Percentiles rank a stretch among this genome's conserved stretches.
Evolutionary conservation across 2,797 vertebrate genomes (phyloP).

Genomic region (Meda fulgida): DNA sequence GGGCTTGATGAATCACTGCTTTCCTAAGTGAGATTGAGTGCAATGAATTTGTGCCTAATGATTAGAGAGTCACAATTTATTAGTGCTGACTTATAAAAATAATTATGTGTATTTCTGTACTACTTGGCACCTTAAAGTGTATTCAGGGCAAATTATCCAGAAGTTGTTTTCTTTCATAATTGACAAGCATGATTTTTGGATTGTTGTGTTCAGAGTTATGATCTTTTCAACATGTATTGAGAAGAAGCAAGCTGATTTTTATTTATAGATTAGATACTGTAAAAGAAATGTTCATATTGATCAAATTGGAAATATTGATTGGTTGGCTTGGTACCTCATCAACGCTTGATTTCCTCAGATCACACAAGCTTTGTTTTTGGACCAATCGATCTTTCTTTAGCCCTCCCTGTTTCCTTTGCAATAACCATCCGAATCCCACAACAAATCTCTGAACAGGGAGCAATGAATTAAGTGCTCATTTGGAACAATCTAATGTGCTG

Average conservation of each 20-base stretch:
- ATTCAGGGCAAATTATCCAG: slow-evolving; percentile 25
- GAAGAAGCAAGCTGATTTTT: slow-evolving; percentile 47
- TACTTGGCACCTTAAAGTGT: neutral
- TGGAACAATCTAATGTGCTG: slow-evolving; percentile 83
- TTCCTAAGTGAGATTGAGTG: slow-evolving; percentile 22
- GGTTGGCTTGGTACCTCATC: slow-evolving; percentile 64
- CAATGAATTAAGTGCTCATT: slow-evolving; percentile 83
- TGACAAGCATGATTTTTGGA: slow-evolving; percentile 14
- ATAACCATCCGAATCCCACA: slow-evolving; percentile 1
- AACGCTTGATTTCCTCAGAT: slow-evolving; percentile 66
- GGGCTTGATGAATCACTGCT: slow-evolving; percentile 14
- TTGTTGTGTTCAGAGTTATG: neutral
- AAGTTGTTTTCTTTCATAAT: slow-evolving; percentile 28
- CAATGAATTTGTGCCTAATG: slow-evolving; percentile 36
- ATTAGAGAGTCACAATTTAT: slow-evolving; percentile 25
- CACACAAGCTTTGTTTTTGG: slow-evolving; percentile 43
- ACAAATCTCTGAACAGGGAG: slow-evolving; percentile 66
- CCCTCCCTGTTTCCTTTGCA: neutral
- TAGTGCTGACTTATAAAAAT: neutral
- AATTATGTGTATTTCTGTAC: slow-evolving; percentile 9
- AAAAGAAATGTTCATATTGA: slow-evolving; percentile 68
- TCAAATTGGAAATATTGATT: slow-evolving; percentile 71
- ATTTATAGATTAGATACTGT: neutral
- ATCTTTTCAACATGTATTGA: slow-evolving; percentile 24
- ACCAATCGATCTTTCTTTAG: slow-evolving; percentile 70